Conservation (phyloP, 2,113 vertebrate genomes). For the Larimichthys polyactis region DNA sequence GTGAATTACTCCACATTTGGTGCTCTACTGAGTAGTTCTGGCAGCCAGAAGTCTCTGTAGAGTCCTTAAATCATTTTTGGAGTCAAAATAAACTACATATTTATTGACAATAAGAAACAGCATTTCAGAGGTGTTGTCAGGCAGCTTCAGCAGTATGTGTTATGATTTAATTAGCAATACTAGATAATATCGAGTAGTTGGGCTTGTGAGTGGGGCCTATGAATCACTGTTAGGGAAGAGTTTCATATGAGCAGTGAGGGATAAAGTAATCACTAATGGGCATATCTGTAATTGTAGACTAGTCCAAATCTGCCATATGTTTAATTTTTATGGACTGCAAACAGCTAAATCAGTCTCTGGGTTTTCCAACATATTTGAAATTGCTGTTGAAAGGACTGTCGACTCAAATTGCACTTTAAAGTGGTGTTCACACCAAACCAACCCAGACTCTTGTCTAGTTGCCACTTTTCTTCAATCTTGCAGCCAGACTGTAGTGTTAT, state of each 20-base stretch:
- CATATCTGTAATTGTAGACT: slow-evolving; percentile 22
- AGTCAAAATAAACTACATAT: too few relatives aligned
- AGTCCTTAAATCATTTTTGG: too few relatives aligned
- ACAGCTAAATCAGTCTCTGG: slow-evolving; percentile 15
- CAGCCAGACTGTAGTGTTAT: slow-evolving; percentile 41
- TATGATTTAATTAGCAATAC: neutral
- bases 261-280: slow-evolving; percentile 38
- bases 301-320: slow-evolving; percentile 31
- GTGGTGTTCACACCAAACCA: slow-evolving; percentile 40
- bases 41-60: too few relatives aligned
- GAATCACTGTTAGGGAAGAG: slow-evolving; percentile 11
- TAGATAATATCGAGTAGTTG: neutral
- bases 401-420: slow-evolving; percentile 33
- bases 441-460: slow-evolving; percentile 50
- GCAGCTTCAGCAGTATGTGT: neutral
- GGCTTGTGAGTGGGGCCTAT: neutral
- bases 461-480: slow-evolving; percentile 51
- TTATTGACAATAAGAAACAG: too few relatives aligned
- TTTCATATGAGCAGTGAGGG: neutral
- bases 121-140: too few relatives aligned
- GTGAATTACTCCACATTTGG: neutral
- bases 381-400: slow-evolving; percentile 13
- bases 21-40: neutral
- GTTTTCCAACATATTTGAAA: slow-evolving; percentile 37
- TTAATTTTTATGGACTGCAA: slow-evolving; percentile 25